These are phyloP conservation scores for Drosophila arizonae DNA, from an alignment of 1,140 invertebrate genomes.

Conservation along the genomic window DNA sequence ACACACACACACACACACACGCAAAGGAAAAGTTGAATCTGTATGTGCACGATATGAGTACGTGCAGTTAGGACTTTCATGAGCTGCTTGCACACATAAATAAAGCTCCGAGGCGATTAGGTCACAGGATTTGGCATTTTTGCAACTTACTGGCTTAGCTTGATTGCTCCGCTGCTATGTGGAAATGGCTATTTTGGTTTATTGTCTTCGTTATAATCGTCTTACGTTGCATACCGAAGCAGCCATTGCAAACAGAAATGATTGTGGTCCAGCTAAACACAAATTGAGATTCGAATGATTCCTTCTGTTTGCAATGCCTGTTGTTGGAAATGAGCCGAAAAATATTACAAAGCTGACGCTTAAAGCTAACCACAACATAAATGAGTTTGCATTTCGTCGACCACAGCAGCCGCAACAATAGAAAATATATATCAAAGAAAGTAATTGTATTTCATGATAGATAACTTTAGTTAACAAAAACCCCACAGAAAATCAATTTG, in stretches of 20 bases:
- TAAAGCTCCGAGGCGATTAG: slow-evolving; percentile 17
- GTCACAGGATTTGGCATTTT: slow-evolving; percentile 26
- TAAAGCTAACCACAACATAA: no score
- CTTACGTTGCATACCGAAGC: slow-evolving; percentile 14
- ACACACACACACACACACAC: no score
- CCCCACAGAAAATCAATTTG: no score
- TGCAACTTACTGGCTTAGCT: slow-evolving; percentile 13
- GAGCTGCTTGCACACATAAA: slow-evolving; percentile 4
- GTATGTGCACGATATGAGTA: background rate
- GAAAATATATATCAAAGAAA: no score
- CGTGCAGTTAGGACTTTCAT: background rate
- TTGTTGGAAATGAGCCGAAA: background rate
- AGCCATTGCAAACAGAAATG: slow-evolving; percentile 11
- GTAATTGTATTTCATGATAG: no score
- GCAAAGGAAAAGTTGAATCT: background rate
- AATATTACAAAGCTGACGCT: background rate
- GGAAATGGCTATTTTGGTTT: slow-evolving; percentile 7
- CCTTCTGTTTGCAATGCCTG: background rate
- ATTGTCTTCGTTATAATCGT: slow-evolving; percentile 17
- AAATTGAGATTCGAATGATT: background rate
- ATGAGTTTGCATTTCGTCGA: no score
- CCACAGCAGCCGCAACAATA: no score
- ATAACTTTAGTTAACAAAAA: no score
- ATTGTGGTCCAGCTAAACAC: no score
- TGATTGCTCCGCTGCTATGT: slow-evolving; percentile 13